phyloP scores from a whole-genome alignment of 2,888 invertebrate species.

The Plebejus argus region DNA sequence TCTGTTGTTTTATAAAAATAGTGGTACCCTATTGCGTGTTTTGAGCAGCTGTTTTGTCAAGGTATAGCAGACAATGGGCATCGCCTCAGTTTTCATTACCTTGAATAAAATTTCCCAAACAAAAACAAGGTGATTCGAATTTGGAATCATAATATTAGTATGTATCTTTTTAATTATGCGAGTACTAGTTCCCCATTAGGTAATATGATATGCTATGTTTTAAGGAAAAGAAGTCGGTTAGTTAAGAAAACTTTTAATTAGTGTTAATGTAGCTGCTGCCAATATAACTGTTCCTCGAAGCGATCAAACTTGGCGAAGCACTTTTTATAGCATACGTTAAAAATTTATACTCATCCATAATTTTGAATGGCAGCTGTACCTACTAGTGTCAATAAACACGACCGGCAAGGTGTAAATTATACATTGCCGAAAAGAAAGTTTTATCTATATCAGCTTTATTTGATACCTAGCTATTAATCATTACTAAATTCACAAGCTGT shows the following conservation, averaged over 20 bases:
- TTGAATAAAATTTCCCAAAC: neutral
- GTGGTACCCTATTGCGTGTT: slow-evolving; percentile 17
- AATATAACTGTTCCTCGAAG: slow-evolving; percentile 19
- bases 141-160: neutral
- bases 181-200: neutral
- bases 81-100: neutral
- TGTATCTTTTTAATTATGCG: neutral
- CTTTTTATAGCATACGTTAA: slow-evolving; percentile 8
- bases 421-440: slow-evolving; percentile 9
- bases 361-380: slow-evolving; percentile 18
- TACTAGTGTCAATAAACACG: slow-evolving; percentile 7
- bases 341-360: slow-evolving; percentile 13
- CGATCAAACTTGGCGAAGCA: slow-evolving; percentile 25
- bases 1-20: slow-evolving; percentile 23
- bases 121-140: neutral
- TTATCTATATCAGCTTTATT: neutral
- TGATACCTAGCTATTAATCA: neutral
- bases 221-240: neutral
- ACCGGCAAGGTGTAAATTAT: slow-evolving; percentile 23
- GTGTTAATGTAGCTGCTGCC: neutral
- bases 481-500: neutral
- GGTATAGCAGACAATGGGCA: neutral
- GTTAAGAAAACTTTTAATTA: slow-evolving; percentile 13
- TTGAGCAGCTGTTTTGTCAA: slow-evolving; percentile 13
- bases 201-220: neutral